A percentile compares a stretch with the other conserved stretches of the same genome.
phyloP scores from a whole-genome alignment of 1,140 invertebrate genomes.

The Cotesia chilonis region DNA sequence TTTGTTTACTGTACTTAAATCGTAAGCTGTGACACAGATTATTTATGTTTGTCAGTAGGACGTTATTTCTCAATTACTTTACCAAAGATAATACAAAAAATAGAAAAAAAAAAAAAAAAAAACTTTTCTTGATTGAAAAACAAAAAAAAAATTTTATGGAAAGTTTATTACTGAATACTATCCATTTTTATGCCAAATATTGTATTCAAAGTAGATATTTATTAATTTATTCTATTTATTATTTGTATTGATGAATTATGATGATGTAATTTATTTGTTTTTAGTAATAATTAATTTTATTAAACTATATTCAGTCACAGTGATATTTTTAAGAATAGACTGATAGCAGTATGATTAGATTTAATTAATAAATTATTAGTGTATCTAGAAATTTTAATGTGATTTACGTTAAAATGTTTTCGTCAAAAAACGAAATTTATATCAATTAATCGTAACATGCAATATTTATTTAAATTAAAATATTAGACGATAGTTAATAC shows the following conservation, averaged over 20 bases:
- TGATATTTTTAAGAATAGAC: conserved; percentile 55
- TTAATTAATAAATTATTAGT: conserved; percentile 34
- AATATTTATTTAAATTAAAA: conserved; percentile 47
- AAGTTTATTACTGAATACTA: not conserved
- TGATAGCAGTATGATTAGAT: conserved; percentile 49
- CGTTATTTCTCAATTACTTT: conserved; percentile 44
- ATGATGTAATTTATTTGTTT: not conserved
- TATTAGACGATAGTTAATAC: conserved; percentile 50
- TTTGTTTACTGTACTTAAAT: not conserved
- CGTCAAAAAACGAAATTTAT: conserved; percentile 35
- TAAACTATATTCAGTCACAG: conserved; percentile 42
- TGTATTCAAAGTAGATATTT: not conserved
- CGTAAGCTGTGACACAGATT: conserved; percentile 24
- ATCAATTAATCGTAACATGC: conserved; percentile 34
- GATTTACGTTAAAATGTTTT: conserved; percentile 46
- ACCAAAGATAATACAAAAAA: conserved; percentile 53
- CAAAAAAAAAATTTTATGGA: conserved; percentile 15
- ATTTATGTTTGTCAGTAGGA: conserved; percentile 43
- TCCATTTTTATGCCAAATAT: not conserved
- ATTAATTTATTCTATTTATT: not conserved
- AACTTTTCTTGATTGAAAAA: conserved; percentile 40
- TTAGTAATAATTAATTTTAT: not conserved
- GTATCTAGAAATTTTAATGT: conserved; percentile 43
- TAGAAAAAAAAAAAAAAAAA: conserved; percentile 43
- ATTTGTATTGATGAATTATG: too few species aligned